Evolutionary conservation across 2,113 vertebrate species (phyloP).

Genomic region (Planiliza haematocheilus): DNA sequence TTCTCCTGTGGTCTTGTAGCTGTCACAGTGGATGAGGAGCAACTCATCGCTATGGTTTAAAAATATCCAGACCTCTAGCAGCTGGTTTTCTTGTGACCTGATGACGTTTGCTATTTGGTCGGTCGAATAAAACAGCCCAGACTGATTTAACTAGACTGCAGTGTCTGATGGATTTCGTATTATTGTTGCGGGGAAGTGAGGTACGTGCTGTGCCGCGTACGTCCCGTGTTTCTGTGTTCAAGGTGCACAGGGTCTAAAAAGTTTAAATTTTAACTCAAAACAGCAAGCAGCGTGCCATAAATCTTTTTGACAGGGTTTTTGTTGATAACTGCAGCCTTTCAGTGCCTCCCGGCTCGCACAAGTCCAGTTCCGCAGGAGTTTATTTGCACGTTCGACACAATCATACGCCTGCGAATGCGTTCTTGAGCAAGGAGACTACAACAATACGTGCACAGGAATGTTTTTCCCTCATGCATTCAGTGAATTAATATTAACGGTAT

Average conservation of each 20-base stretch:
- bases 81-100: conserved; percentile 3
- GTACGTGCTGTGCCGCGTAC: not conserved
- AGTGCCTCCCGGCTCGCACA: conserved; percentile 1
- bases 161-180: not conserved
- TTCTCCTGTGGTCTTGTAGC: conserved; percentile 33
- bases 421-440: not conserved
- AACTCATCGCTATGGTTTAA: conserved; percentile 11
- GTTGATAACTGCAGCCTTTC: conserved; percentile 69
- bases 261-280: conserved; percentile 44
- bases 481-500: not conserved
- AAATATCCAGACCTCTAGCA: conserved; percentile 24
- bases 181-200: not conserved
- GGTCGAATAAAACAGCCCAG: no score
- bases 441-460: not conserved
- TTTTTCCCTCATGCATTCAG: conserved; percentile 4
- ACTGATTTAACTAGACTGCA: not conserved
- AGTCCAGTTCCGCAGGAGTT: conserved; percentile 36
- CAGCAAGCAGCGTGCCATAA: conserved; percentile 75
- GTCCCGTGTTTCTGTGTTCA: conserved; percentile 10
- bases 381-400: not conserved
- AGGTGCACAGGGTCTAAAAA: conserved; percentile 28
- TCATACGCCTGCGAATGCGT: not conserved
- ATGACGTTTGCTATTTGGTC: conserved; percentile 7
- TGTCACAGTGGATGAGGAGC: conserved; percentile 34
- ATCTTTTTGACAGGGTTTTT: conserved; percentile 82